phyloP scores from a whole-genome alignment of 2,888 invertebrate species.

The Euplexia lucipara region DNA sequence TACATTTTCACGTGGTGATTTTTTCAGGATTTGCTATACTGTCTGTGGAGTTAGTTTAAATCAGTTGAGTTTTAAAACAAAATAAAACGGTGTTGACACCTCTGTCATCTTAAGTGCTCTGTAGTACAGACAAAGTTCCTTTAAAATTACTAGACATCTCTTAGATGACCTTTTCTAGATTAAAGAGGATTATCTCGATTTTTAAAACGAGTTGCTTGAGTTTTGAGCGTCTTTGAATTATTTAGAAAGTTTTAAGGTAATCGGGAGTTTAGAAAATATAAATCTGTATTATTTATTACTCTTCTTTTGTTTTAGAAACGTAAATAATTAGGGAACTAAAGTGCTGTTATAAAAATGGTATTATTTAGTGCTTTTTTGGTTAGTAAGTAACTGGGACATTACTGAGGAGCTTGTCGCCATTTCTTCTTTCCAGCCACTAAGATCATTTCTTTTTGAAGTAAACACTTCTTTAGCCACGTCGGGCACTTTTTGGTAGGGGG shows the following conservation, averaged over 20 bases:
- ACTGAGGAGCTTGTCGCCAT: background rate
- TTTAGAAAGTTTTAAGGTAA: conserved; percentile 38
- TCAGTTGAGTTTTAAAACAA: too few relatives aligned
- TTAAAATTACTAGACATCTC: conserved; percentile 54
- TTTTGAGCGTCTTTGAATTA: conserved; percentile 35
- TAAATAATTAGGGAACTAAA: background rate
- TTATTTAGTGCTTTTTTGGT: background rate
- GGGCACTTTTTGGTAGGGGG: too few relatives aligned
- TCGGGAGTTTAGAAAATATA: conserved; percentile 11
- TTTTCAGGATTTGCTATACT: too few relatives aligned
- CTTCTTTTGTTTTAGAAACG: conserved; percentile 1
- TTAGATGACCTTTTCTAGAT: conserved; percentile 39
- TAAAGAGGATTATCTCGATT: conserved; percentile 50
- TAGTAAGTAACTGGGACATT: background rate
- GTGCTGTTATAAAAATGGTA: background rate
- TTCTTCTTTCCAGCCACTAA: too few relatives aligned
- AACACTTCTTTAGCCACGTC: too few relatives aligned
- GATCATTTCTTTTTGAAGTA: too few relatives aligned
- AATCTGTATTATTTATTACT: conserved; percentile 33
- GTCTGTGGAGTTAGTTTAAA: too few relatives aligned
- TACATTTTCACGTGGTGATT: too few relatives aligned
- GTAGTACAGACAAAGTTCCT: conserved; percentile 29
- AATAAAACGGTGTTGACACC: background rate
- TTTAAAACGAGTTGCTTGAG: conserved; percentile 28
- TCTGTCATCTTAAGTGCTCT: conserved; percentile 7